Percentiles rank a stretch among this genome's conserved stretches.
Evolutionary conservation across 2,888 invertebrate genomes (phyloP).

Genomic region (Cephus pygmeus): DNA sequence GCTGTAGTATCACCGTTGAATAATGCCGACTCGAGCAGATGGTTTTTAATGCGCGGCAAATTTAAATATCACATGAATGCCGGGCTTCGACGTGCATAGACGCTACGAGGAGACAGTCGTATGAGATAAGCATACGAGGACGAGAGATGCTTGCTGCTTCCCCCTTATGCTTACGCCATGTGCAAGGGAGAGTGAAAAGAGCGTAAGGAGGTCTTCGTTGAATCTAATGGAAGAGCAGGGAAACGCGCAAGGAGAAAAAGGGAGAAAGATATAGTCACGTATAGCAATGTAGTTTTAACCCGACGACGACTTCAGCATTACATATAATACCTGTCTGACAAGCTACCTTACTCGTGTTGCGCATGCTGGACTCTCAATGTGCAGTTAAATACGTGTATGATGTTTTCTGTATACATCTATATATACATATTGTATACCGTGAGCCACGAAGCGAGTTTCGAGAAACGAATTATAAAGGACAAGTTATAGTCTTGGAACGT

Average conservation of each 20-base stretch:
- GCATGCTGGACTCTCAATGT: slow-evolving; percentile 10
- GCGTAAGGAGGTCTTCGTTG: background rate
- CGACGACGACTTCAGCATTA: slow-evolving; percentile 32
- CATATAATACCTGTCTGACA: slow-evolving; percentile 40
- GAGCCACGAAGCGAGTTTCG: background rate
- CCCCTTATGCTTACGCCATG: background rate
- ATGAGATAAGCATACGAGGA: background rate
- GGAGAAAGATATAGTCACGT: slow-evolving; percentile 5
- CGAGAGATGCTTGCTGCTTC: background rate
- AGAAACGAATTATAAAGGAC: background rate
- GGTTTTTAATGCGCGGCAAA: background rate
- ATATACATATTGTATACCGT: background rate
- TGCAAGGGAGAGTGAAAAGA: background rate
- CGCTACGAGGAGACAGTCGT: background rate
- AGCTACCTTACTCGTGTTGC: slow-evolving; percentile 37
- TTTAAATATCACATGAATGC: background rate
- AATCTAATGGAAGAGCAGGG: background rate
- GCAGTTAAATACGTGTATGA: background rate
- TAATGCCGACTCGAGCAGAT: background rate
- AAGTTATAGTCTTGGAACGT: background rate
- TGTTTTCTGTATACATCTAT: background rate
- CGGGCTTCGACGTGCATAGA: background rate
- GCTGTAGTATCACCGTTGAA: background rate
- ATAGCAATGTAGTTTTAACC: slow-evolving; percentile 32
- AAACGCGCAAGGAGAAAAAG: slow-evolving; percentile 1